Base-by-base conservation (phyloP, 2,113 vertebrate species). In the Typhlomys cinereus region DNA sequence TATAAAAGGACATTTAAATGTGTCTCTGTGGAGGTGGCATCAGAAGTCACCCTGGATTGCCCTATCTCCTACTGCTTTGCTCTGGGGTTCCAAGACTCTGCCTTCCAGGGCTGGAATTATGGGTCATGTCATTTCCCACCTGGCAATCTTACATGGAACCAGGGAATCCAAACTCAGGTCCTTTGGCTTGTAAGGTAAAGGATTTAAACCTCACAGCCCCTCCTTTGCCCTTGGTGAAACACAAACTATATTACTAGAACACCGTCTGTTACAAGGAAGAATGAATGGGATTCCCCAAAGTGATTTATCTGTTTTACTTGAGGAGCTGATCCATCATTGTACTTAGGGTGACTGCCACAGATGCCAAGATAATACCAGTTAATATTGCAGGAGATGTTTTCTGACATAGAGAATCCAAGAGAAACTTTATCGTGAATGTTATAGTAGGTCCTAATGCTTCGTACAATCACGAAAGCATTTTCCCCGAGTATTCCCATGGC, bases 201-300 rank as follows among this genome's bases (percentile, higher is more conserved):
- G n/a, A n/a, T n/a, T n/a, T n/a, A n/a, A n/a, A n/a, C n/a, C n/a
- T n/a, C n/a, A n/a, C n/a, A n/a, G n/a, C n/a, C n/a, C n/a, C n/a
- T 94, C 90, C 41, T 95, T 93, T 89, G 3, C 9, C 36, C n/a
- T 80, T 88, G 88, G 48, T 57, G 8, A 92, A 82, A 82, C 48
- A 67, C 20, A 41, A 92, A 89, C 36, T 34, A 2, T 61, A 86
- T 94, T 90, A 78, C 87, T 78, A 87, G 92, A 94, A 89, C 14
- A 88, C 69, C 89, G 27, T 62, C 71, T n/a, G 20, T 70, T 78
- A 52, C 87, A 88, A 94, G 64, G 66, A 84, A 93, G 62, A 95
- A 93, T 57, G 64, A 91, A 73, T 31, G 1, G 12, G 0, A 44
- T 69, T 4, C 41, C 41, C 66, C 50, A 27, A 80, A 91, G 76